Evolutionary conservation across 92 coral and sea anemone genomes (phyloP), one percentile per base, ranked within the genome.

Genomic region (Hydrozoanthus gracilis): DNA sequence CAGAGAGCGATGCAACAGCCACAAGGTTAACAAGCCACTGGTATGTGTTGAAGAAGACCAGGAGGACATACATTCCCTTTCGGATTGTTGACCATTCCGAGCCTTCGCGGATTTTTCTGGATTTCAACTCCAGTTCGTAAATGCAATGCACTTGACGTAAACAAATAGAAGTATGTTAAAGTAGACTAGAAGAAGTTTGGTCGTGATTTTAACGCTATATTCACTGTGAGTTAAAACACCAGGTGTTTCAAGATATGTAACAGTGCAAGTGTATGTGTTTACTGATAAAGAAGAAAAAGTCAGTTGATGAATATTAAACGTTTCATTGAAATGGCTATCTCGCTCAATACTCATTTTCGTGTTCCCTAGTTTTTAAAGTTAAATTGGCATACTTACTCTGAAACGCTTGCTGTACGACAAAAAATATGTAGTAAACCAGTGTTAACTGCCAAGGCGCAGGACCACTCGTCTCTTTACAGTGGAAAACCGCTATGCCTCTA

Each of bases 11-110:
- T 16, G 73, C 83, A 7, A 92, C 52, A 14, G 86, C 79, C 1
- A 91, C 86, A 8, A 92, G 91, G 68, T 84, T 83, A 6, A 89
- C 51, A 20, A 92, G 45, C 95, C 95, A 92, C 51, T 75, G 8
- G 18, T 87, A 89, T 55, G 86, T 88, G 89, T 92, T 92, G 86
- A 90, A 83, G 83, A 92, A 89, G 7, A 84, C 89, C 87, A 92
- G 52, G 2, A 92, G 83, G 17, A 87, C 82, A 50, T 77, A 84
- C 74, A 92, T 83, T 49, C 91, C 84, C 44, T 88, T 88, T 15
- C 95, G 85, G 69, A 91, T 79, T 7, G 83, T 84, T 54, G 82
- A 84, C 95, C 95, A 92, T 8, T 79, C 79, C 12, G 84, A 60
- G 0, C 95, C 95, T 60, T 92, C 93, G 3, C 88, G 83, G 65